A percentile compares a stretch with the other conserved stretches of the same genome.
Conservation (phyloP, 2,888 invertebrate species). For the Leucozona laternaria region DNA sequence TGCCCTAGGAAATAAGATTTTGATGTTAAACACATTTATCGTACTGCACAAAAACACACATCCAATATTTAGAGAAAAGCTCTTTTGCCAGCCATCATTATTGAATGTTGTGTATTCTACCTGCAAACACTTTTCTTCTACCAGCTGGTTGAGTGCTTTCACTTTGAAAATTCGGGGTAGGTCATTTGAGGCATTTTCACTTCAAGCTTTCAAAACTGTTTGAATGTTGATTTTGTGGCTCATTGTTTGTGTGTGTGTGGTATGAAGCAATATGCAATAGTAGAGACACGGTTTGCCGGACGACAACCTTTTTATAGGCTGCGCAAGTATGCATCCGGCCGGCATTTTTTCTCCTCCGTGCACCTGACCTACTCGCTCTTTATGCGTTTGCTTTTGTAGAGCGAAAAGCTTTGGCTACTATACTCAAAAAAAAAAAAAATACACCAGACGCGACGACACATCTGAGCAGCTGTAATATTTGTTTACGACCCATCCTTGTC, state of each 20-base stretch:
- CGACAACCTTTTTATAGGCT: conserved; percentile 61
- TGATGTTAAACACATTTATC: neutral
- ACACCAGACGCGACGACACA: conserved; percentile 3
- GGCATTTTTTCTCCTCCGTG: conserved; percentile 57
- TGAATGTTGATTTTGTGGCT: conserved; percentile 9
- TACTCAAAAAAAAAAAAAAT: neutral
- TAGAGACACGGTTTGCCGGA: neutral
- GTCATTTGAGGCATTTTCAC: conserved; percentile 10
- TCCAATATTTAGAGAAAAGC: neutral
- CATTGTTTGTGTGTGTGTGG: neutral
- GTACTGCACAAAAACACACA: neutral
- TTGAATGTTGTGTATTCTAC: neutral
- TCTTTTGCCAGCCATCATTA: neutral
- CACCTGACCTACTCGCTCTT: conserved; percentile 73
- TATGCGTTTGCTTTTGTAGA: conserved; percentile 21
- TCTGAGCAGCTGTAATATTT: conserved; percentile 70
- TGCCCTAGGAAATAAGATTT: neutral
- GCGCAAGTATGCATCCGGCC: conserved; percentile 67
- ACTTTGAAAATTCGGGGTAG: conserved; percentile 46
- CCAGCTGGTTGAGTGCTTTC: conserved; percentile 33
- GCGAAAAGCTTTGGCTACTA: conserved; percentile 48
- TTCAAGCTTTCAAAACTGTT: conserved; percentile 18
- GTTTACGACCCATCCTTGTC: conserved; percentile 76
- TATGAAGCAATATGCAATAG: neutral
- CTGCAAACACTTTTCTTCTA: neutral